Conservation (phyloP, 2,888 invertebrate species). For the Drosophila yooni region DNA sequence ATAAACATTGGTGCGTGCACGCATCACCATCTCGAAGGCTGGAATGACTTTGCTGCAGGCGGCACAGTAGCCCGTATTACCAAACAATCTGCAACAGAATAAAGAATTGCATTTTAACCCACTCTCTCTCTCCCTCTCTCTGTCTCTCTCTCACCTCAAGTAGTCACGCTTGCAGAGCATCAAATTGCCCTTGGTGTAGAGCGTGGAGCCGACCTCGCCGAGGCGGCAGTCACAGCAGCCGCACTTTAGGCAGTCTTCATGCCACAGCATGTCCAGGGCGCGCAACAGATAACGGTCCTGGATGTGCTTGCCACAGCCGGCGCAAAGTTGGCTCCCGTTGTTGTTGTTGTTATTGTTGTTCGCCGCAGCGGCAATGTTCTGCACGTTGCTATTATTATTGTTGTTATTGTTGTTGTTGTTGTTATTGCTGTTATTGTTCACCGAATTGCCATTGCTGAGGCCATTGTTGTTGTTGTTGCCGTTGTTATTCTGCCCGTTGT, state of each 20-base stretch:
- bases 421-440: constrained; percentile 61
- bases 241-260: constrained; percentile 98
- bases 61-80: constrained; percentile 97
- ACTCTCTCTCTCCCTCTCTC: too few species aligned
- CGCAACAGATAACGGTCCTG: constrained; percentile 95
- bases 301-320: constrained; percentile 97
- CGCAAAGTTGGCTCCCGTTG: constrained; percentile 90
- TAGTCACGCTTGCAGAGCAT: constrained; percentile 98
- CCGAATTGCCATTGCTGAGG: constrained; percentile 63
- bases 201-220: constrained; percentile 97
- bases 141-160: constrained; percentile 89
- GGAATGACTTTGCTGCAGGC: constrained; percentile 99
- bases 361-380: constrained; percentile 74
- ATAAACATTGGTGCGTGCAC: constrained; percentile 98
- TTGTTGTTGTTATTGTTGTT: constrained; percentile 81
- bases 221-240: constrained; percentile 98
- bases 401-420: constrained; percentile 55
- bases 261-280: constrained; percentile 97
- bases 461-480: constrained; percentile 59
- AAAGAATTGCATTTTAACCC: constrained; percentile 1
- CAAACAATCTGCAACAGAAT: constrained; percentile 90
- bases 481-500: constrained; percentile 57
- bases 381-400: constrained; percentile 63
- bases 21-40: constrained; percentile 99
- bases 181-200: constrained; percentile 97